Base-by-base conservation (phyloP, 2,888 invertebrate species). In the Pecten maximus region DNA sequence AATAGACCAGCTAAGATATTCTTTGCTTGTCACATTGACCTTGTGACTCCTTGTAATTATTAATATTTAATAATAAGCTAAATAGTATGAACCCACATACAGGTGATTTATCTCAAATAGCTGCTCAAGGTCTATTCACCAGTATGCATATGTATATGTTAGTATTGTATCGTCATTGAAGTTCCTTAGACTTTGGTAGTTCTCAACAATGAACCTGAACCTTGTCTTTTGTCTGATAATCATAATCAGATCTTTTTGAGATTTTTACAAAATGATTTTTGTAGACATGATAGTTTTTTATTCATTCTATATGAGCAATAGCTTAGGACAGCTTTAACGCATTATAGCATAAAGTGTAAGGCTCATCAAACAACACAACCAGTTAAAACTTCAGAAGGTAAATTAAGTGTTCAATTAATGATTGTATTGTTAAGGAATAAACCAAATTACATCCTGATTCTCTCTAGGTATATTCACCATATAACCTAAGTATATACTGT, bases 241-340 rank as follows among this genome's bases (percentile, higher is more conserved):
- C 74, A 74, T 74, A 74, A 74, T 74, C 74, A 74, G 74, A 74
- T 74, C 74, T 2, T 74, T n/a, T 74, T 74, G 35, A 74, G 35
- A 35, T 12, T 10, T 28, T 28, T n/a, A 60, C 60, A 60, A 60
- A 19, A 54, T 54, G 50, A n/a, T 60, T 74, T n/a, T 28, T 74
- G 23, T 35, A 28, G 74, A 35, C 74, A 74, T 74, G 74, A 28
- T 74, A 74, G 48, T 60, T 60, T 60, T 60, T 35, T 10, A 44
- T 44, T n/a, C 28, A 35, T 35, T 35, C 35, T 6, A 35, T 28
- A 10, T 74, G 74, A 10, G 28, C 12, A 35, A 23, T 60, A 74
- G 74, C 35, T 10, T 28, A 74, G 28, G 10, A 35, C 16, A 74
- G 35, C 35, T 12, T 6, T 74, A n/a, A n/a, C n/a, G 28, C 74